phyloP scores from a whole-genome alignment of 2,797 vertebrate species.

The Ptychadena robeensis region DNA sequence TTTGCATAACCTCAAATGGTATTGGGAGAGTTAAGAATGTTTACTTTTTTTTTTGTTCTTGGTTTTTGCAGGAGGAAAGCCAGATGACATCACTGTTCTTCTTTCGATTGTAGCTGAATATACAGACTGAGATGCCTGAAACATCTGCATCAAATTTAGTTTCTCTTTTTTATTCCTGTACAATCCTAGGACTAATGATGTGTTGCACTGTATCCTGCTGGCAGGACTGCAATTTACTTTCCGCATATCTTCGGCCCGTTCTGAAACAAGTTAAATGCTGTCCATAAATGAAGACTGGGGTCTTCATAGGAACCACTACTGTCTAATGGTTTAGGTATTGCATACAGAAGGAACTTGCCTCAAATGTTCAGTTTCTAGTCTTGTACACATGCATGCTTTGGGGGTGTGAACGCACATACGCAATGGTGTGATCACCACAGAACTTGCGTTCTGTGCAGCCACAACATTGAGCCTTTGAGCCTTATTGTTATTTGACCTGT shows the following conservation, averaged over 20 bases:
- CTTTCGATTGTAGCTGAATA: slow-evolving; percentile 98
- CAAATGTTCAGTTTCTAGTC: neutral
- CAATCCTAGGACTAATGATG: slow-evolving; percentile 59
- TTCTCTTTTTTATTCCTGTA: slow-evolving; percentile 42
- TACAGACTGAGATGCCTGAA: slow-evolving; percentile 83
- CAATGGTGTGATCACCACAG: neutral
- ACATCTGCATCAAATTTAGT: slow-evolving; percentile 49
- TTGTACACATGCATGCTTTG: neutral
- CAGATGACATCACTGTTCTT: slow-evolving; percentile 98
- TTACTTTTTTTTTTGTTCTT: slow-evolving; percentile 20
- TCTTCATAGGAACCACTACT: slow-evolving; percentile 73
- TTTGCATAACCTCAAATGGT: neutral
- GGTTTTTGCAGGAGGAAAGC: slow-evolving; percentile 90
- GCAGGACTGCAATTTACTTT: slow-evolving; percentile 74
- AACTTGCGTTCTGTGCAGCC: neutral
- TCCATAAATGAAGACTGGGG: slow-evolving; percentile 62
- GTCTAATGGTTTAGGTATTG: slow-evolving; percentile 65
- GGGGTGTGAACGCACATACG: neutral
- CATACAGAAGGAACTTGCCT: slow-evolving; percentile 65
- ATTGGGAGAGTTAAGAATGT: neutral
- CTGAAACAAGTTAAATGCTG: slow-evolving; percentile 65
- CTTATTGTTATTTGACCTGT: neutral
- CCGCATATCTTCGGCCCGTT: slow-evolving; percentile 70
- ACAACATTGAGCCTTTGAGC: neutral
- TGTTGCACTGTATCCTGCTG: slow-evolving; percentile 76